Evolutionary conservation across 2,888 invertebrate species (phyloP), one percentile per base, ranked within the genome.

Genomic region (Abscondita cerata): DNA sequence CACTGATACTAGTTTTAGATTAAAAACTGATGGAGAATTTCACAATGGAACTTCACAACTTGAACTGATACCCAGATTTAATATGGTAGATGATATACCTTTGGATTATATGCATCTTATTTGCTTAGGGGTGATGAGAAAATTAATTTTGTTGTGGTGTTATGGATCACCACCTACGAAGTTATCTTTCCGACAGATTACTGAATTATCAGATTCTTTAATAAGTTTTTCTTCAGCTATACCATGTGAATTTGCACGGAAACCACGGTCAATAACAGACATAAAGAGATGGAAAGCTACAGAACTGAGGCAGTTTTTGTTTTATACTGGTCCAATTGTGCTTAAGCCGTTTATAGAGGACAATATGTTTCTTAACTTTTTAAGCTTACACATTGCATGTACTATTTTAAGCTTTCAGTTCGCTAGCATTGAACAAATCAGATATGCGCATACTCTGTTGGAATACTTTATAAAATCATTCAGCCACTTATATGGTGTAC

Each of bases 241-340:
- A 20, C 63, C 63, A 8, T 40, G 38, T 16, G 61, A 65, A 44
- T 63, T 67, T 46, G 54, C 50, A 33, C 48, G 63, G 58, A 65
- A 65, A 60, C 58, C 60, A 18, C 55, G 63, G 41, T 31, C 52
- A 18, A 36, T 65, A 63, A 67, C 25, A 48, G 65, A 67, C 25
- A 48, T 67, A 40, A 41, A 64, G 9, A 46, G 61, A 11, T 64
- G 67, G 67, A 65, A 65, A 54, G 67, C 63, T n/a, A 65, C 65
- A 3, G 63, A 67, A 40, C 57, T 47, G 19, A 36, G 61, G 9
- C 53, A 44, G 19, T 64, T 67, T 52, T 52, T 67, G 19, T 48
- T 65, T 16, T 67, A 67, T 50, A 20, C 51, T 12, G 67, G 65
- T n/a, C 65, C 58, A 31, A 36, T 65, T 38, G 53, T 61, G 18